Base-by-base conservation (phyloP, 2,113 vertebrate species). In the Grammomys surdaster region DNA sequence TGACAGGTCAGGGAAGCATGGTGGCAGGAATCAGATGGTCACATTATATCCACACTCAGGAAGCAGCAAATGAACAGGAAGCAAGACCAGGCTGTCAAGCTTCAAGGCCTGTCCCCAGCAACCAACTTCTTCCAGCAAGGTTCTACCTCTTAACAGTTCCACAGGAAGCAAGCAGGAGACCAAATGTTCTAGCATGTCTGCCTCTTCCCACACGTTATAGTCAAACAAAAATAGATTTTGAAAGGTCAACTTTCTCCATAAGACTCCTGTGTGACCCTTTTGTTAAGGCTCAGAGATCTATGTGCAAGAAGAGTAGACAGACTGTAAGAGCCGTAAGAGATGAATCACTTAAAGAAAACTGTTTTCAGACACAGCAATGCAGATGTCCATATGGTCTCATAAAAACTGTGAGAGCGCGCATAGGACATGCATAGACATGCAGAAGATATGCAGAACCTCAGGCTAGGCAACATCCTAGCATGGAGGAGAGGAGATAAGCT, bases 201-300 rank as follows among this genome's bases (percentile, higher is more conserved):
- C 24, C 24, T 48, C 40, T 46, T 76, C 11, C 26, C 75, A 76
- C 12, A 76, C 7, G 14, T 76, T 14, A 76, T 11, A 28, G 14
- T 28, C 75, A 76, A 76, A 76, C 75, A 46, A 48, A 46, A 76
- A 22, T 14, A 92, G 60, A 43, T 84, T 92, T 78, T 56, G 63
- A 76, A 88, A 63, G 56, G 88, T 54, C 84, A 19, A 75, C 69
- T 58, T 92, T 95, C n/a, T 88, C 96, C 40, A 72, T 16, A 89
- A 76, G 48, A 89, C 58, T 80, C 7, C 11, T 72, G 70, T 40
- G 56, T 48, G 46, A 73, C 19, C 70, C 70, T n/a, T 73, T 40
- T 9, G n/a, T 40, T 40, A 40, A 73, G 19, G n/a, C 70, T 40
- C 70, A 22, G 19, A n/a, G n/a, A 17, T 73, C 70, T 73, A 40